Conservation (phyloP, 2,113 vertebrate species). For the Alethe castanea region DNA sequence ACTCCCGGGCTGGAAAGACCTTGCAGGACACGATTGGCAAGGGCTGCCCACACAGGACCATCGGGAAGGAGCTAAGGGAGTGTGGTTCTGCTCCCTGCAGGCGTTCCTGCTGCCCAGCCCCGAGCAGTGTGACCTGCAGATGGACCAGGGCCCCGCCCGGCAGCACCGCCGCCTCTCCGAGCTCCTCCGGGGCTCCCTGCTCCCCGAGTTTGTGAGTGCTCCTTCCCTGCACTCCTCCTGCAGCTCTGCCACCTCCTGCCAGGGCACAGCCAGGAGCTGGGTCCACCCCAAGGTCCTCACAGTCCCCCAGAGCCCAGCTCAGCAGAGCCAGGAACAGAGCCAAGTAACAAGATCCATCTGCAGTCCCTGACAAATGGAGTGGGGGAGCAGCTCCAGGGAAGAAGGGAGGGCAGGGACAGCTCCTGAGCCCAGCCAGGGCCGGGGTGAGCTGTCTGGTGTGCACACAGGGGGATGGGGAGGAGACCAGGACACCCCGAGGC, state of each 20-base stretch:
- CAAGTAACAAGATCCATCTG: neutral
- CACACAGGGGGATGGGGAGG: neutral
- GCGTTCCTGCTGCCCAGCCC: conserved; percentile 73
- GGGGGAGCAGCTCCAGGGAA: neutral
- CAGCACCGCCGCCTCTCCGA: conserved; percentile 76
- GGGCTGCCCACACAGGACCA: neutral
- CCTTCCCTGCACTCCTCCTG: neutral
- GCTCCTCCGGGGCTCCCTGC: conserved; percentile 73
- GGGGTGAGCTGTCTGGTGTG: neutral
- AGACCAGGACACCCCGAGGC: neutral
- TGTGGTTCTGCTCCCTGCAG: conserved; percentile 56
- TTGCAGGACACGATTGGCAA: neutral
- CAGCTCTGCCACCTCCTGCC: neutral
- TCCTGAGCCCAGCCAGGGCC: neutral
- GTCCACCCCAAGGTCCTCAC: neutral
- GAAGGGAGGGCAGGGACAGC: neutral
- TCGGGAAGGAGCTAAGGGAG: neutral
- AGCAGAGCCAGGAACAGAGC: neutral
- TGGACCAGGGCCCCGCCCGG: conserved; percentile 65
- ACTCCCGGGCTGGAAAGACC: neutral
- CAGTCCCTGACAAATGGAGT: accelerated
- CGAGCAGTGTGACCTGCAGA: conserved; percentile 78
- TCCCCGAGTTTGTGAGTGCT: conserved; percentile 87
- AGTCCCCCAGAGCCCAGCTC: neutral
- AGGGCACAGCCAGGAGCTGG: neutral